These are phyloP conservation scores for Tetramorium parvispinum DNA, from an alignment of 1,140 invertebrate genomes.

Conservation along the genomic window DNA sequence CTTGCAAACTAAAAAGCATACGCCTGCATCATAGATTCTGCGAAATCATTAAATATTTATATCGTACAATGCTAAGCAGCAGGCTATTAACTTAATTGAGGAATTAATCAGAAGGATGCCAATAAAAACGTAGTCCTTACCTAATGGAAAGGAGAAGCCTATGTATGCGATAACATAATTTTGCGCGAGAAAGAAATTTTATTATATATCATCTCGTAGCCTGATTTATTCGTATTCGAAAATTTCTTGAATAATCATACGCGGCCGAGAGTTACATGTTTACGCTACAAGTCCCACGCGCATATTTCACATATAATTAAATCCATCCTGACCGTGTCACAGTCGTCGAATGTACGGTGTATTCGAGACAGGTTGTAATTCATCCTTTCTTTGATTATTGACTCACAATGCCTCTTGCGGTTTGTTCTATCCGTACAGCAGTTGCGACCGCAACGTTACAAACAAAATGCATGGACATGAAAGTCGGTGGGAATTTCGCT, in stretches of 20 bases:
- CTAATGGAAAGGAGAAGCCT: neutral
- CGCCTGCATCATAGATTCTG: neutral
- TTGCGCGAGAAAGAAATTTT: neutral
- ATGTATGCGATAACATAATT: neutral
- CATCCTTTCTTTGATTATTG: conserved; percentile 53
- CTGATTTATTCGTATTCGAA: neutral
- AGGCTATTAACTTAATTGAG: neutral
- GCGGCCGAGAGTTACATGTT: neutral
- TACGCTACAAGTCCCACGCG: conserved; percentile 1
- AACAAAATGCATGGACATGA: conserved; percentile 16
- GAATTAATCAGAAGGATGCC: neutral
- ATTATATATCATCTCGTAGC: neutral
- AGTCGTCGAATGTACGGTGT: conserved; percentile 8
- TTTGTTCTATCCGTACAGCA: conserved; percentile 34
- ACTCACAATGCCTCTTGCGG: conserved; percentile 49
- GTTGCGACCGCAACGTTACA: conserved; percentile 31
- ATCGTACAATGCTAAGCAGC: neutral
- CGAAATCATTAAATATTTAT: conserved; percentile 27
- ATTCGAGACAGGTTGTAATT: conserved; percentile 44
- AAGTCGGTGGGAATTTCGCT: neutral
- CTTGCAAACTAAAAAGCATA: neutral
- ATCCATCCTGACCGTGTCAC: conserved; percentile 25
- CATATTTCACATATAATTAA: conserved; percentile 36
- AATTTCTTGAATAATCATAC: neutral
- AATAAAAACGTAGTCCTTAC: neutral